These are phyloP conservation scores for Hypomecis punctinalis DNA, from an alignment of 2,888 invertebrate genomes.

Conservation along the genomic window DNA sequence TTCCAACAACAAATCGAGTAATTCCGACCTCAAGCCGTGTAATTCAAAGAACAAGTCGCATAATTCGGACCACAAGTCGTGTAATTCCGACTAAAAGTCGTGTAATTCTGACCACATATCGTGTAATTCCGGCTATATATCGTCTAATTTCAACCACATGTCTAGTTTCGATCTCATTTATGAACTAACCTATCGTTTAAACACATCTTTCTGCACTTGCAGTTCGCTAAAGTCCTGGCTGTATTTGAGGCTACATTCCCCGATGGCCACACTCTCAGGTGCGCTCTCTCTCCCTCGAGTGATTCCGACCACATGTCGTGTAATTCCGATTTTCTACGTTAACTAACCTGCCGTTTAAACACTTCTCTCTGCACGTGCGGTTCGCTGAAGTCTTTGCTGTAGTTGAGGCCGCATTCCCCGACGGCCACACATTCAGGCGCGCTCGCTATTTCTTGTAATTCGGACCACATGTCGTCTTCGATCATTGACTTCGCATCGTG, in stretches of 20 bases:
- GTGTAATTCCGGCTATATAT: no score
- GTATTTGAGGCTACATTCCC: conserved; percentile 97
- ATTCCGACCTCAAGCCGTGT: not conserved
- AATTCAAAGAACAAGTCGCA: not conserved
- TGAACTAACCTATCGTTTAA: conserved; percentile 91
- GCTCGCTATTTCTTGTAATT: conserved; percentile 89
- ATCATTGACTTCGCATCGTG: conserved; percentile 96
- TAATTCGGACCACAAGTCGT: no score
- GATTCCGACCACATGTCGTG: conserved; percentile 89
- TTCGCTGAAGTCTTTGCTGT: conserved; percentile 97
- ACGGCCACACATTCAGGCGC: conserved; percentile 96
- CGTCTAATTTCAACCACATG: not conserved
- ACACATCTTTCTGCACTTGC: conserved; percentile 93
- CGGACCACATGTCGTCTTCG: conserved; percentile 90
- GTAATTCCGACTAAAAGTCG: no score
- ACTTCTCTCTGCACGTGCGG: conserved; percentile 94
- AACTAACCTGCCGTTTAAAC: conserved; percentile 92
- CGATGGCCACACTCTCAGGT: conserved; percentile 96
- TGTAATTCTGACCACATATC: not conserved
- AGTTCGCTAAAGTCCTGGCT: conserved; percentile 97
- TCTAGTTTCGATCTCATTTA: no score
- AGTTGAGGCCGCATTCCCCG: conserved; percentile 97
- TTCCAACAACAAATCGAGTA: not conserved
- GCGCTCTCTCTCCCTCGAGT: conserved; percentile 90
- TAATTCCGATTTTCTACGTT: not conserved